Conservation (phyloP, 2,888 invertebrate genomes). For the Ptilodon capucinus region DNA sequence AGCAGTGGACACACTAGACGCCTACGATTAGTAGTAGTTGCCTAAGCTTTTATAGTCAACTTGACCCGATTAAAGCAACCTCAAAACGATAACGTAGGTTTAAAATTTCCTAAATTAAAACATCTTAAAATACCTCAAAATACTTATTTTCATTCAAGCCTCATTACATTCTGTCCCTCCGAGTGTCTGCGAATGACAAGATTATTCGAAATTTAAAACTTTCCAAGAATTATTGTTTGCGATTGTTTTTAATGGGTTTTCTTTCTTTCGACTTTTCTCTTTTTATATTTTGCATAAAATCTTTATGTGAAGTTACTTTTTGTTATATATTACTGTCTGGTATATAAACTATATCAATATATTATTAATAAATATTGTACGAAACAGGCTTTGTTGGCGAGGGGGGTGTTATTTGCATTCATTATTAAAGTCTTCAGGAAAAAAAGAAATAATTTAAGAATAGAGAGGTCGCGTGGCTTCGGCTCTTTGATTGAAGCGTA, state of each 20-base stretch:
- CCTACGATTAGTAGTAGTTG: too few species aligned
- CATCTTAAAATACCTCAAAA: neutral
- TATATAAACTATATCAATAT: neutral
- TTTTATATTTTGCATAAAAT: slow-evolving; percentile 3
- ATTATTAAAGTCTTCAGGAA: slow-evolving; percentile 53
- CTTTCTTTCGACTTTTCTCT: slow-evolving; percentile 31
- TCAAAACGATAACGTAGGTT: too few species aligned
- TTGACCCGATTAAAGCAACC: too few species aligned
- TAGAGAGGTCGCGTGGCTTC: slow-evolving; percentile 42
- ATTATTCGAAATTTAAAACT: slow-evolving; percentile 27
- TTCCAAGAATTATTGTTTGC: slow-evolving; percentile 51
- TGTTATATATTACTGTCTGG: neutral
- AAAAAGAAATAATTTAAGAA: slow-evolving; percentile 59
- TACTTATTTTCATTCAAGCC: neutral
- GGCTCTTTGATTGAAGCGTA: slow-evolving; percentile 47
- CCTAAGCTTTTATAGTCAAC: too few species aligned
- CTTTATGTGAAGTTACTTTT: neutral
- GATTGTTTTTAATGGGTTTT: slow-evolving; percentile 71
- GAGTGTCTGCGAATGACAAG: slow-evolving; percentile 48
- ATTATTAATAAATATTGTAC: neutral
- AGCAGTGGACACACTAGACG: too few species aligned
- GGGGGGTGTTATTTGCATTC: slow-evolving; percentile 58
- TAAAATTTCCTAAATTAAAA: too few species aligned
- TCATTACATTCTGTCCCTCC: slow-evolving; percentile 10
- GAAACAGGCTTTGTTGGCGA: slow-evolving; percentile 11